phyloP scores from a whole-genome alignment of 2,797 vertebrate genomes.

The Epinephelus coioides region DNA sequence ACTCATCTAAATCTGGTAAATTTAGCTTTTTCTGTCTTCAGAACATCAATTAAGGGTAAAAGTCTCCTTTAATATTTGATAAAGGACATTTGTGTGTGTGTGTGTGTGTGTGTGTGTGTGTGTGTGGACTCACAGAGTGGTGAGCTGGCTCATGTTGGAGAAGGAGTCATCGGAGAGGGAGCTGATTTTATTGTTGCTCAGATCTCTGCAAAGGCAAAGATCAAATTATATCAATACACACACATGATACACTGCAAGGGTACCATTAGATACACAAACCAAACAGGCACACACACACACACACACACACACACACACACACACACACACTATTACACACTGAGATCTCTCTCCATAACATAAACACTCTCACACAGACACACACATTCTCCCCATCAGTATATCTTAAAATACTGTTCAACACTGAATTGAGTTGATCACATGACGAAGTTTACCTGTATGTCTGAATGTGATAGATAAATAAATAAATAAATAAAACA shows the following conservation, averaged over 20 bases:
- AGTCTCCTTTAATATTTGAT: neutral
- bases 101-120: slow-evolving; percentile 31
- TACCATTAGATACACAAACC: neutral
- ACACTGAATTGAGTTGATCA: neutral
- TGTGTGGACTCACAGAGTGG: slow-evolving; percentile 91
- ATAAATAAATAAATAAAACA: neutral
- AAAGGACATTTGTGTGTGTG: slow-evolving; percentile 11
- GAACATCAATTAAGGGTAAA: no score
- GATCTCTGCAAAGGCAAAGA: slow-evolving; percentile 88
- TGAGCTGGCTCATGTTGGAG: slow-evolving; percentile 98
- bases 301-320: neutral
- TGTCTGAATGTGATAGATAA: neutral
- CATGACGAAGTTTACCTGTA: neutral
- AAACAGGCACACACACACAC: neutral
- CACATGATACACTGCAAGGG: neutral
- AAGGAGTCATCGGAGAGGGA: slow-evolving; percentile 95
- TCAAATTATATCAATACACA: slow-evolving; percentile 42
- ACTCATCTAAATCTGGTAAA: no score
- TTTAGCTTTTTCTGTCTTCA: no score
- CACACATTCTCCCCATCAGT: neutral
- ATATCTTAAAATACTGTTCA: no score
- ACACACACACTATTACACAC: neutral
- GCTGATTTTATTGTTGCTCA: slow-evolving; percentile 98
- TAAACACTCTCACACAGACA: neutral
- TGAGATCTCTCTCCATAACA: no score